Conservation (phyloP, 1,140 invertebrate species). For the Tetramorium parvispinum region DNA sequence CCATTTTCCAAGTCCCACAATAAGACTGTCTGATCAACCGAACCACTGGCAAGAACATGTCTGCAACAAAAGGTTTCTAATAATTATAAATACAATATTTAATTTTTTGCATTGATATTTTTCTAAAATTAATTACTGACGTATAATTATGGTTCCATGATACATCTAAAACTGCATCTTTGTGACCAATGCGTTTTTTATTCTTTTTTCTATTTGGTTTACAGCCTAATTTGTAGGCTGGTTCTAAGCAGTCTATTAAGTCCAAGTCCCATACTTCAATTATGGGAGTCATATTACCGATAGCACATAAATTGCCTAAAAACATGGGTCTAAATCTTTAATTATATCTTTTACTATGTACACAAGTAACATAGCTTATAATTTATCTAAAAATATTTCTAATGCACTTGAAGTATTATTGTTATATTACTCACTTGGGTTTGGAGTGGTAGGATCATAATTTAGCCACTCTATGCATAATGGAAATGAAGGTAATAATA, state of each 20-base stretch:
- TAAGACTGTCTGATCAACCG: conserved; percentile 94
- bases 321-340: conserved; percentile 30
- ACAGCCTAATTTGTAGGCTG: conserved; percentile 92
- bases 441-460: conserved; percentile 90
- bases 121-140: conserved; percentile 72
- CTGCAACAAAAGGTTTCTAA: conserved; percentile 83
- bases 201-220: conserved; percentile 92
- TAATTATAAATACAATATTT: conserved; percentile 25
- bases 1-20: conserved; percentile 96
- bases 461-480: conserved; percentile 97
- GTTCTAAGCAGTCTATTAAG: conserved; percentile 95
- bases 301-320: conserved; percentile 94
- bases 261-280: conserved; percentile 98
- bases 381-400: conserved; percentile 15
- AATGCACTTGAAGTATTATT: not conserved
- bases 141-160: conserved; percentile 94
- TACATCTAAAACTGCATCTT: conserved; percentile 95
- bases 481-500: conserved; percentile 94
- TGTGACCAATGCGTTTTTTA: conserved; percentile 91
- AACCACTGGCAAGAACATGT: conserved; percentile 96
- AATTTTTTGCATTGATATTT: too few species aligned
- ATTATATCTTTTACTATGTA: not conserved
- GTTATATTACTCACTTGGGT: conserved; percentile 86
- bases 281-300: conserved; percentile 96
- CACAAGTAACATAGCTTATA: not conserved